These are phyloP conservation scores for Aurelia coerulea DNA, from an alignment of 30 jellyfish, hydroid and myxozoan genomes.

Conservation along the genomic window DNA sequence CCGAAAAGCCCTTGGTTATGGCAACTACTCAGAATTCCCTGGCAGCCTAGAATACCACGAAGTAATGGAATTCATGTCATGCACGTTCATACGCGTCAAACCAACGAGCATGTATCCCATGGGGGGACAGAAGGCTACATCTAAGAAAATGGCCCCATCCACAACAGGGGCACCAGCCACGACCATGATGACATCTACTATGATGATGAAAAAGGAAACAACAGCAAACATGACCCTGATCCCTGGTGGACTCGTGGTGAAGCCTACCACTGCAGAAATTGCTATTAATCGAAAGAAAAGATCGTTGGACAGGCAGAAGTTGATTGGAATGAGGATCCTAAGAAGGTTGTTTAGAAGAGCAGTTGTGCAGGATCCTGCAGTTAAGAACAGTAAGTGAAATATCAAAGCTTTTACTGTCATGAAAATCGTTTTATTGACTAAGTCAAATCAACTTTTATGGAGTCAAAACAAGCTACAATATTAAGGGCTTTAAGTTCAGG, in stretches of 20 bases:
- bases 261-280: neutral
- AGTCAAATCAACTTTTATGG: too few species aligned
- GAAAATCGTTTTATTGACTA: too few species aligned
- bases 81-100: conserved; percentile 52
- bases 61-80: conserved; percentile 66
- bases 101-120: conserved; percentile 3
- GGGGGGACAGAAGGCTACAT: neutral
- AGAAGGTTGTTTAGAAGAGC: conserved; percentile 15
- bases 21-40: conserved; percentile 59
- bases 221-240: neutral
- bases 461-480: too few species aligned
- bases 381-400: neutral
- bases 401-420: too few species aligned
- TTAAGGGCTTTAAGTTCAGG: too few species aligned
- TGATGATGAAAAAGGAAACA: neutral
- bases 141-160: neutral
- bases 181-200: conserved; percentile 2
- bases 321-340: conserved; percentile 3
- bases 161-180: conserved; percentile 21
- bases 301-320: neutral
- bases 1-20: conserved; percentile 90
- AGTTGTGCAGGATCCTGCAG: conserved; percentile 5
- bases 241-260: conserved; percentile 6
- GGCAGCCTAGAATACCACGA: conserved; percentile 78
- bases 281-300: neutral